Percentiles rank a stretch among this genome's conserved stretches.
Conservation (phyloP, 2,797 vertebrate genomes). For the Xyrichtys novacula region DNA sequence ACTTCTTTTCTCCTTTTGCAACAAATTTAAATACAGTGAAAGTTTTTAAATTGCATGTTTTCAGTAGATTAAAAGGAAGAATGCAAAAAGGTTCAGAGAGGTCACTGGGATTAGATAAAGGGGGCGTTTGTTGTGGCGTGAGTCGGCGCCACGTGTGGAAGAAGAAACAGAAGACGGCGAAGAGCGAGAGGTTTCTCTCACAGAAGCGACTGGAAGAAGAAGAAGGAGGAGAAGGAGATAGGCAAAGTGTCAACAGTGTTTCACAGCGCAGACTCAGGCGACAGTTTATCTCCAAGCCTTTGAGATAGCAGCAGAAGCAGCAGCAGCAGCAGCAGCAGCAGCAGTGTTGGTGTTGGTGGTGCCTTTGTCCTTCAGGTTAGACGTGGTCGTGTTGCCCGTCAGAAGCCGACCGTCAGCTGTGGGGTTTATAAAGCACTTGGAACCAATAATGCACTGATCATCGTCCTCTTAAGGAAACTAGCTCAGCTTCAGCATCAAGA, state of each 20-base stretch:
- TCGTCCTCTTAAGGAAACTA: conserved; percentile 17
- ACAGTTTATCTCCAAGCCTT: conserved; percentile 49
- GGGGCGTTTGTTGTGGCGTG: conserved; percentile 20
- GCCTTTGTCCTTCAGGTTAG: conserved; percentile 55
- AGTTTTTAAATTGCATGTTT: conserved; percentile 71
- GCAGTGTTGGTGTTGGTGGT: background rate
- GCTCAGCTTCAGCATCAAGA: conserved; percentile 27
- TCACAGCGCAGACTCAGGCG: conserved; percentile 60
- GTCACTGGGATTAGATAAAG: conserved; percentile 48
- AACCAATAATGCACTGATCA: conserved; percentile 79
- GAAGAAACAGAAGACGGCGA: conserved; percentile 58
- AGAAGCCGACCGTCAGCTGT: conserved; percentile 19
- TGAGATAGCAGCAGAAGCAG: conserved; percentile 68
- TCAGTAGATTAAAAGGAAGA: conserved; percentile 54
- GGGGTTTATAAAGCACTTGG: conserved; percentile 81
- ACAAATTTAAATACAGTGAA: conserved; percentile 43
- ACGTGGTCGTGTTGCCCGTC: conserved; percentile 57
- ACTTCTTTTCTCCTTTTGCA: conserved; percentile 5
- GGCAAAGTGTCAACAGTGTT: conserved; percentile 65
- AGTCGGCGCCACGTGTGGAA: conserved; percentile 43
- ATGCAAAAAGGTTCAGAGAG: conserved; percentile 39
- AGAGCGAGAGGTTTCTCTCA: conserved; percentile 40
- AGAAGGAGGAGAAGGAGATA: conserved; percentile 67
- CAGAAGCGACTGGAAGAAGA: conserved; percentile 66
- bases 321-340: background rate